Conservation (phyloP, 1,140 invertebrate genomes). For the Drosophila prosaltans region DNA sequence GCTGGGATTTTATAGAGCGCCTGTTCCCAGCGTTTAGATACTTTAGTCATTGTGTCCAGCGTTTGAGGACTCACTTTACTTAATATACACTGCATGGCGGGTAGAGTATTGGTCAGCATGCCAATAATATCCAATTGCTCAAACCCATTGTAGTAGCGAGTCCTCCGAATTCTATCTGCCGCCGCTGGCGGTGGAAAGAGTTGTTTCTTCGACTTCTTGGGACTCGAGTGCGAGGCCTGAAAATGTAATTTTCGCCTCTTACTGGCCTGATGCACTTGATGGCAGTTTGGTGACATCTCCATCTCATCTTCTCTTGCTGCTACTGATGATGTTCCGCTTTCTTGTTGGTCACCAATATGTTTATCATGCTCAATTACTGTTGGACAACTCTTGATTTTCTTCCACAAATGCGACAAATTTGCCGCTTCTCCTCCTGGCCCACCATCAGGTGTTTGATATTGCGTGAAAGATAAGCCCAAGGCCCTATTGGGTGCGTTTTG, state of each 20-base stretch:
- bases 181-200: conserved; percentile 39
- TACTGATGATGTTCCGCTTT: not conserved
- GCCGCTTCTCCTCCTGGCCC: conserved; percentile 22
- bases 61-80: conserved; percentile 45
- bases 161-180: conserved; percentile 28
- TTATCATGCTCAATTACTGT: not conserved
- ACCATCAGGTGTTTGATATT: conserved; percentile 44
- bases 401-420: conserved; percentile 16
- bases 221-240: conserved; percentile 55
- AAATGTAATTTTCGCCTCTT: conserved; percentile 55
- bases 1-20: conserved; percentile 41
- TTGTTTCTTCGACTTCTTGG: conserved; percentile 67
- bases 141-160: conserved; percentile 53
- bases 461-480: conserved; percentile 24
- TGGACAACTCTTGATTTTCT: conserved; percentile 10
- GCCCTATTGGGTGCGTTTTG: conserved; percentile 52
- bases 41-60: conserved; percentile 62
- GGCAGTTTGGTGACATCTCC: conserved; percentile 38
- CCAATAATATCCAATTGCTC: conserved; percentile 60
- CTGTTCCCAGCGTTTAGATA: conserved; percentile 53
- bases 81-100: conserved; percentile 62
- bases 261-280: conserved; percentile 25
- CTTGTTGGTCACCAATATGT: not conserved
- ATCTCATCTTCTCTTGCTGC: not conserved
- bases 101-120: conserved; percentile 47